These are phyloP conservation scores for Sitophilus oryzae DNA, from an alignment of 1,140 invertebrate genomes.

Conservation along the genomic window DNA sequence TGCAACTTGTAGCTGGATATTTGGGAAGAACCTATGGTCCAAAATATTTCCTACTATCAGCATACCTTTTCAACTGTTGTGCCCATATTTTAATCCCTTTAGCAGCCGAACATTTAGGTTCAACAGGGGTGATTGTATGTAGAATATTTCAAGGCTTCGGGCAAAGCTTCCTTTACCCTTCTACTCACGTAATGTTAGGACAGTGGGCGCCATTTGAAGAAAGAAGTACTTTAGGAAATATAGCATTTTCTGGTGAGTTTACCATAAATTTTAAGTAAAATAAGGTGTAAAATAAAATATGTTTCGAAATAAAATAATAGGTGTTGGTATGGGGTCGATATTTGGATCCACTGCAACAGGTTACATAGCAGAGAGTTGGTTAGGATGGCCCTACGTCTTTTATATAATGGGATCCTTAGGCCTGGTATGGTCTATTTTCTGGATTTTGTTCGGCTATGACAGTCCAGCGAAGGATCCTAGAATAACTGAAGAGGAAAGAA, in stretches of 20 bases:
- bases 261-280: slow-evolving; percentile 8
- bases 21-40: slow-evolving; percentile 58
- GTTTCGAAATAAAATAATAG: slow-evolving; percentile 40
- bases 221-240: slow-evolving; percentile 51
- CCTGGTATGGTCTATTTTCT: slow-evolving; percentile 56
- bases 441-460: slow-evolving; percentile 59
- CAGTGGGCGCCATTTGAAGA: slow-evolving; percentile 67
- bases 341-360: slow-evolving; percentile 65
- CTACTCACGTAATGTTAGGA: slow-evolving; percentile 69
- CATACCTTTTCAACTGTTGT: slow-evolving; percentile 50
- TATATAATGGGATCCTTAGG: slow-evolving; percentile 65
- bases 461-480: slow-evolving; percentile 54
- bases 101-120: slow-evolving; percentile 46
- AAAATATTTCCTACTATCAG: slow-evolving; percentile 53
- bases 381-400: slow-evolving; percentile 74
- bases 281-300: not conserved
- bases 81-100: slow-evolving; percentile 48
- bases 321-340: slow-evolving; percentile 65
- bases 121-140: slow-evolving; percentile 54
- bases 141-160: slow-evolving; percentile 69
- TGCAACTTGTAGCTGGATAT: slow-evolving; percentile 60
- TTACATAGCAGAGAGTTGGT: slow-evolving; percentile 51
- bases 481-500: slow-evolving; percentile 55
- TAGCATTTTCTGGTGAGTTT: slow-evolving; percentile 53
- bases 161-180: slow-evolving; percentile 74